Evolutionary conservation across 2,797 vertebrate species (phyloP).

Genomic region (Acanthopagrus latus): DNA sequence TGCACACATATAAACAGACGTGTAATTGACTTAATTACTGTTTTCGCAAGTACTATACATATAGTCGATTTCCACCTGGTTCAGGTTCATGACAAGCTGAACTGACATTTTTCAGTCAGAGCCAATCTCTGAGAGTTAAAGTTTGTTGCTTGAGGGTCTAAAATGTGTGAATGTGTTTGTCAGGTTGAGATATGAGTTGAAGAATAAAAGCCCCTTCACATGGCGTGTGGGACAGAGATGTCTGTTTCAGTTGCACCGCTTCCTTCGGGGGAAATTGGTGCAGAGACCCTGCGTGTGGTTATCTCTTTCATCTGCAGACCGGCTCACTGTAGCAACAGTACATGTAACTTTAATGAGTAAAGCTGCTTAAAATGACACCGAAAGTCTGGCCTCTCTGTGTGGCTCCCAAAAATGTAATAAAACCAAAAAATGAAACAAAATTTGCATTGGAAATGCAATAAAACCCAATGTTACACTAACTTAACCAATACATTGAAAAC

Average conservation of each 20-base stretch:
- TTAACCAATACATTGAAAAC: too few relatives aligned
- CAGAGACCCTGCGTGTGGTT: constrained; percentile 56
- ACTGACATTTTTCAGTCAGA: too few relatives aligned
- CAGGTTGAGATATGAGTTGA: not conserved
- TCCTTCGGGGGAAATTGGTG: constrained; percentile 35
- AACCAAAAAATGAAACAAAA: too few relatives aligned
- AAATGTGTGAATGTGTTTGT: not conserved
- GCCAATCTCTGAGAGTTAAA: not conserved
- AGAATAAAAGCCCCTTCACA: constrained; percentile 1
- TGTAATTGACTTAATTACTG: too few relatives aligned
- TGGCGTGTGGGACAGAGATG: not conserved
- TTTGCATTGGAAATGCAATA: too few relatives aligned
- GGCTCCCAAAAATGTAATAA: too few relatives aligned
- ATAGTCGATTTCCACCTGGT: too few relatives aligned
- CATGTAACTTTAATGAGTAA: not conserved
- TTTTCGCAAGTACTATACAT: too few relatives aligned
- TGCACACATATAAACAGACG: too few relatives aligned
- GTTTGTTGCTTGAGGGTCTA: not conserved
- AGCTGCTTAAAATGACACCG: not conserved
- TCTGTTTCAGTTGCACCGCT: not conserved
- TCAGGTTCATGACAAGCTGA: too few relatives aligned
- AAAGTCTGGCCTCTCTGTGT: not conserved
- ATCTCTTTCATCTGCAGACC: constrained; percentile 24
- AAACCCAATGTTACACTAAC: too few relatives aligned
- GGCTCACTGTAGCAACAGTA: not conserved